phyloP scores from a whole-genome alignment of 2,797 vertebrate species.

The Tadarida brasiliensis region DNA sequence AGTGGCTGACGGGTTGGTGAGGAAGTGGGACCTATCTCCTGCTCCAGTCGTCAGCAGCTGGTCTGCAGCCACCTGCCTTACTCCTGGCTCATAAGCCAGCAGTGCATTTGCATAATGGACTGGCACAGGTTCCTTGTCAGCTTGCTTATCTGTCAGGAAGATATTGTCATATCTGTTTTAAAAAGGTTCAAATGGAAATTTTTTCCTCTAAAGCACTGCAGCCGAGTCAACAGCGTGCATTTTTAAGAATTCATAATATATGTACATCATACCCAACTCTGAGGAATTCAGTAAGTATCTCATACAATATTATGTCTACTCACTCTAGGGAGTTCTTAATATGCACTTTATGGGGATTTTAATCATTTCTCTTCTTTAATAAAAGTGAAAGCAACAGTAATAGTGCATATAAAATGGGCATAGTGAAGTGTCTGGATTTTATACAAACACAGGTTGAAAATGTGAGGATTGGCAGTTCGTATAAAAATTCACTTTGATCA shows the following conservation, averaged over 20 bases:
- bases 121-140: conserved; percentile 38
- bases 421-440: conserved; percentile 49
- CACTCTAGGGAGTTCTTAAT: conserved; percentile 48
- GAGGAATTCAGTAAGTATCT: conserved; percentile 64
- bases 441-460: conserved; percentile 39
- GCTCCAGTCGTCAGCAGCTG: neutral
- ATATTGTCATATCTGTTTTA: conserved; percentile 33
- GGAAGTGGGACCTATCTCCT: neutral
- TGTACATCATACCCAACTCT: conserved; percentile 8
- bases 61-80: neutral
- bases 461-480: neutral
- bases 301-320: conserved; percentile 55
- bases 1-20: neutral
- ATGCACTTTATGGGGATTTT: conserved; percentile 16
- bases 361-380: conserved; percentile 73
- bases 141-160: conserved; percentile 39
- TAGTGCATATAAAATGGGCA: conserved; percentile 44
- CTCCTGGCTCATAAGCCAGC: neutral
- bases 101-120: conserved; percentile 30
- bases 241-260: conserved; percentile 67
- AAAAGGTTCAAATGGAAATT: conserved; percentile 43
- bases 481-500: conserved; percentile 61
- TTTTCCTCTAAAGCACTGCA: neutral
- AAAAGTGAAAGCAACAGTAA: conserved; percentile 68
- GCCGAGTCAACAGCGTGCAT: conserved; percentile 19